Evolutionary conservation across 2,888 invertebrate species (phyloP).

Genomic region (Eustalomyia histrio): DNA sequence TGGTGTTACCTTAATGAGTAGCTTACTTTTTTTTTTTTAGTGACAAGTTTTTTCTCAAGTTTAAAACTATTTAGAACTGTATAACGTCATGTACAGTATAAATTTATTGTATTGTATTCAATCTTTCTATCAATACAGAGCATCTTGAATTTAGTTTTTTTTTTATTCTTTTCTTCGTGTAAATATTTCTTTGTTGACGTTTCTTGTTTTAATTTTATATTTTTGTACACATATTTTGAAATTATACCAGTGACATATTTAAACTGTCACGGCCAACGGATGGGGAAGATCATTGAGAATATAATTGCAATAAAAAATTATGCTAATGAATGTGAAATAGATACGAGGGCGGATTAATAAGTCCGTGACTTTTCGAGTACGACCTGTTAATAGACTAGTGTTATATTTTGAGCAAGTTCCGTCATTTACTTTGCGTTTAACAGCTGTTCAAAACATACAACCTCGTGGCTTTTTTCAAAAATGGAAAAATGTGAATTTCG

Average conservation of each 20-base stretch:
- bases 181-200: slow-evolving; percentile 22
- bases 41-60: background rate
- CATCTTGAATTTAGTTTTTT: slow-evolving; percentile 3
- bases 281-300: slow-evolving; percentile 16
- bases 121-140: slow-evolving; percentile 23
- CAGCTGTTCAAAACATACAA: too few species aligned
- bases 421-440: too few species aligned
- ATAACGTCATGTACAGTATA: background rate
- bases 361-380: too few species aligned
- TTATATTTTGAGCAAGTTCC: too few species aligned
- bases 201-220: background rate
- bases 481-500: too few species aligned
- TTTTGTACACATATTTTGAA: slow-evolving; percentile 6
- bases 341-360: too few species aligned
- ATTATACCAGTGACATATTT: slow-evolving; percentile 10
- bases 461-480: too few species aligned
- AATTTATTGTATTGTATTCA: slow-evolving; percentile 11
- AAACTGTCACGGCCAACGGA: slow-evolving; percentile 30
- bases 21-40: background rate
- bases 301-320: background rate
- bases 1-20: too few species aligned
- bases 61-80: background rate
- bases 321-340: background rate
- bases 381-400: too few species aligned
- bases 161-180: background rate